Evolutionary conservation across 1,140 invertebrate species (phyloP).

Genomic region (Metopolophium dirhodum): DNA sequence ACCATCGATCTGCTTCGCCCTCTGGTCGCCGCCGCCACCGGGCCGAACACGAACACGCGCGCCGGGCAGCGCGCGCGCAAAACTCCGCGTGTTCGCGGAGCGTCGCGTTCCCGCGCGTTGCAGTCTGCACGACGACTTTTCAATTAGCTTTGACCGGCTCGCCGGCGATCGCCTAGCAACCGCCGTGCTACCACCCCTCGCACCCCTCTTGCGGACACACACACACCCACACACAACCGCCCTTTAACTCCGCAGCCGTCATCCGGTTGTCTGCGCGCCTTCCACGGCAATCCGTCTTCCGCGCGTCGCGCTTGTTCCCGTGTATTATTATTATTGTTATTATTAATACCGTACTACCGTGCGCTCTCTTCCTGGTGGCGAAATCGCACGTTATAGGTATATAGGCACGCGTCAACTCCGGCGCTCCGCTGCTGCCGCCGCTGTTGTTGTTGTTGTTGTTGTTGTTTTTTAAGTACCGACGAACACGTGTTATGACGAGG

Average conservation of each 20-base stretch:
- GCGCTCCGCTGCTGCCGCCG: too few species aligned
- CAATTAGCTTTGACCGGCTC: constrained; percentile 50
- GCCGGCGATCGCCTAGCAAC: constrained; percentile 42
- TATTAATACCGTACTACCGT: not conserved
- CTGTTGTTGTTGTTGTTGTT: too few species aligned
- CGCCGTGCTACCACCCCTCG: not conserved
- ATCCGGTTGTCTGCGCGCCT: not conserved
- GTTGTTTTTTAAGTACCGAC: not conserved
- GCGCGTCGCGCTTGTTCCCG: not conserved
- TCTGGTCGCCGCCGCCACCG: not conserved
- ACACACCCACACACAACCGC: not conserved
- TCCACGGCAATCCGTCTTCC: not conserved
- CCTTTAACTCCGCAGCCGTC: not conserved
- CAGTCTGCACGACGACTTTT: constrained; percentile 55
- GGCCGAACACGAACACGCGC: constrained; percentile 20
- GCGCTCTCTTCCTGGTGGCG: not conserved
- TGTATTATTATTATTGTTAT: not conserved
- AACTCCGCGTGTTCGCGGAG: not conserved
- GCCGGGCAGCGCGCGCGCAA: not conserved
- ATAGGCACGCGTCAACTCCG: not conserved
- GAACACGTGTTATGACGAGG: not conserved
- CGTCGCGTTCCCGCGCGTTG: constrained; percentile 15
- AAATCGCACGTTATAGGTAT: not conserved
- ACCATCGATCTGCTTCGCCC: constrained; percentile 51
- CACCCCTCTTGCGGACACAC: not conserved